A percentile compares a stretch with the other conserved stretches of the same genome.
Conservation (phyloP, 2,113 vertebrate genomes). For the Echinops telfairi region DNA sequence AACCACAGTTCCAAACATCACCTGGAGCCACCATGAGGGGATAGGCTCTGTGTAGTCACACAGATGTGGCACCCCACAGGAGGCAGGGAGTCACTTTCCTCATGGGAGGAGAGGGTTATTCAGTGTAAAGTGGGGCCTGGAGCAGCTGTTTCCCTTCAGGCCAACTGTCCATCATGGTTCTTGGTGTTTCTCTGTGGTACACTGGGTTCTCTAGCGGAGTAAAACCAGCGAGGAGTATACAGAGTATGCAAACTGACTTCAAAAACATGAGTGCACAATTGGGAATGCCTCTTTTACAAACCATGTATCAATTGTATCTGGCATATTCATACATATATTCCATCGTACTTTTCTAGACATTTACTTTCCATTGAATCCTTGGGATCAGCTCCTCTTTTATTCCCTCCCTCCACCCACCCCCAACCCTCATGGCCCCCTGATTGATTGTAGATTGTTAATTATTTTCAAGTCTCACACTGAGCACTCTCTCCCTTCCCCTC, state of each 20-base stretch:
- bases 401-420: no score
- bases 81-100: neutral
- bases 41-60: neutral
- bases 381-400: no score
- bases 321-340: no score
- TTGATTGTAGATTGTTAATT: no score
- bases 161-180: neutral
- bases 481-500: no score
- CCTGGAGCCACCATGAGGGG: neutral
- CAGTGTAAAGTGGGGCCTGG: neutral
- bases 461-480: no score
- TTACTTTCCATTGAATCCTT: no score
- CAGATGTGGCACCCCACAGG: neutral
- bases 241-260: neutral
- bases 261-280: neutral
- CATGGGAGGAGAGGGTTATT: no score
- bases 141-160: fast-evolving
- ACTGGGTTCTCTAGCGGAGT: neutral
- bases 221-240: neutral
- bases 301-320: no score
- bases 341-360: no score
- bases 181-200: neutral
- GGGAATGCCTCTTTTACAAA: neutral
- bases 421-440: no score
- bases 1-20: neutral